Evolutionary conservation across 2,113 vertebrate genomes (phyloP).

Genomic region (Grantiella picta): DNA sequence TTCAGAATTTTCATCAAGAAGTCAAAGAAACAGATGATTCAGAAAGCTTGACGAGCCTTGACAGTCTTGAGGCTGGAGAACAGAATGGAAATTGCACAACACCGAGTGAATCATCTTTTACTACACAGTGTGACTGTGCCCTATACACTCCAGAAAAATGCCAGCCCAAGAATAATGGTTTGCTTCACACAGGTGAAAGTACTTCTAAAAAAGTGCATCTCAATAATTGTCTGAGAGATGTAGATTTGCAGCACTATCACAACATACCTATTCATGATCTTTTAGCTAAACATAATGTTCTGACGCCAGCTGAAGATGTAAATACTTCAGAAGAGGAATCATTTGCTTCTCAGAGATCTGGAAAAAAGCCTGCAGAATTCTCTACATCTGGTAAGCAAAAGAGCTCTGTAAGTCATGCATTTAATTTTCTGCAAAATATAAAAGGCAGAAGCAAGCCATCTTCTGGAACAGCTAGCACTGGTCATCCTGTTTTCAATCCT

Average conservation of each 20-base stretch:
- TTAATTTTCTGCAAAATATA: neutral
- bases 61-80: slow-evolving; percentile 86
- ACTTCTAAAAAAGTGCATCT: slow-evolving; percentile 59
- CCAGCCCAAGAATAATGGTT: slow-evolving; percentile 31
- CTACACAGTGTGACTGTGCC: slow-evolving; percentile 47
- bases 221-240: slow-evolving; percentile 70
- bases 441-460: neutral
- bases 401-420: neutral
- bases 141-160: slow-evolving; percentile 32
- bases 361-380: neutral
- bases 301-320: slow-evolving; percentile 22
- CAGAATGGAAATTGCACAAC: slow-evolving; percentile 53
- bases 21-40: slow-evolving; percentile 72
- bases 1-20: slow-evolving; percentile 79
- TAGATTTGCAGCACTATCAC: slow-evolving; percentile 39
- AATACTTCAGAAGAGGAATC: slow-evolving; percentile 40
- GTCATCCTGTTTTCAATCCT: slow-evolving; percentile 28
- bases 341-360: neutral
- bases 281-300: slow-evolving; percentile 56
- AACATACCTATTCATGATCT: slow-evolving; percentile 35
- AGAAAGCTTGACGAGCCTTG: slow-evolving; percentile 84
- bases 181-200: slow-evolving; percentile 34
- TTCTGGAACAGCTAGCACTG: neutral
- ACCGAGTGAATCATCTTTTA: slow-evolving; percentile 35
- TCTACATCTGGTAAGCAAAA: neutral